Base-by-base conservation (phyloP, 2,888 invertebrate genomes). In the Drosophila merina region DNA sequence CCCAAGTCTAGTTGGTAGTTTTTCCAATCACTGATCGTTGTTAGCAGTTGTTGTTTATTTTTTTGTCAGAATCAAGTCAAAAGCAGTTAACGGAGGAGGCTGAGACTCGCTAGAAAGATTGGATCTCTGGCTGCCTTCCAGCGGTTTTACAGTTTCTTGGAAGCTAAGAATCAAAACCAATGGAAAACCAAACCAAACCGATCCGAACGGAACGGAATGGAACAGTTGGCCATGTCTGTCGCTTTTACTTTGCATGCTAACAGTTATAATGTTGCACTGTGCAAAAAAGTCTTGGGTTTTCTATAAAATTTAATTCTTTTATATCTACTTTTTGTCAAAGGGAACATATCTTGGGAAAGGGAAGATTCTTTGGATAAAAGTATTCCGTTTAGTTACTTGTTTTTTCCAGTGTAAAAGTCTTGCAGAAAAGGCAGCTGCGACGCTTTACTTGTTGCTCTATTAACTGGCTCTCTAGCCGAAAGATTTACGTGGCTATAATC, bases 371-470 rank as follows among this genome's bases (percentile, higher is more conserved):
- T 28, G 5, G 28, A 6, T 6, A 28, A 28, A 28, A 28, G 5
- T 28, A 28, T 5, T 28, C 0, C 20, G 2, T 20, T 28, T 5
- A 28, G 28, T 28, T 28, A 12, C 0, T 38, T 14, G 1, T 14
- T 40, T 14, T 9, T 42, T 20, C 14, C 9, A 6, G 40, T 42
- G 40, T 9, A 9, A 20, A 42, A 42, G n/a, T 1, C 6, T 6
- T 20, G 42, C 1, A 20, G 28, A 20, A 20, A 14, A 8, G 33
- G 55, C 20, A 33, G 49, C 33, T 30, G 20, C 33, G 20, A 12
- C 60, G 74, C 72, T 77, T 73, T 78, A 71, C 75, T 80, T 79
- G 76, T 82, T 81, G 80, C 86, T 81, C 80, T 82, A 81, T 82
- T 85, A 85, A 85, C 76, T 76, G 63, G 82, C 58, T 68, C 55